Base-by-base conservation (phyloP, 2,113 vertebrate species). In the Ellobius talpinus region DNA sequence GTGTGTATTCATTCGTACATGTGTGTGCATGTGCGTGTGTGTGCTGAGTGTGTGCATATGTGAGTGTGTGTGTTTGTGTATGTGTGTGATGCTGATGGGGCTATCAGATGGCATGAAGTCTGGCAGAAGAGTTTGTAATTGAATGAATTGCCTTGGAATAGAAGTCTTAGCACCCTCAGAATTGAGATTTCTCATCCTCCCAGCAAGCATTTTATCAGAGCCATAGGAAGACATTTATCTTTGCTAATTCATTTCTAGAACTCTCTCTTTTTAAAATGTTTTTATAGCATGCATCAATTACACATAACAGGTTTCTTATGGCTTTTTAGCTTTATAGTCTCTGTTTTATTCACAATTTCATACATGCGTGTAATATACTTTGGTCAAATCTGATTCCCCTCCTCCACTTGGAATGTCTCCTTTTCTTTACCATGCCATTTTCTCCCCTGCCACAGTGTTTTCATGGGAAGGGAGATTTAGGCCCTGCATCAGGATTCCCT, bases 161-260 rank as follows among this genome's bases (percentile, higher is more conserved):
- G 91, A 88, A 95, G 78, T 90, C 47, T 91, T 85, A 78, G 33
- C 58, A 70, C 81, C 52, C 70, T 92, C 74, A 52, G 76, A 81
- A 85, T 52, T 52, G 63, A 12, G 5, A 47, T 89, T 68, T 81
- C 33, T 42, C 52, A 96, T 42, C 19, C 33, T 76, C 8, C 65
- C 10, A 84, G 50, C 13, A 84, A 92, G 33, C 63, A 52, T 81
- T 92, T 70, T 79, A 77, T 39, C 45, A 82, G 72, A 81, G 50
- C 39, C 70, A 29, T 3, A 74, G 63, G 77, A 91, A 89, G 89
- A 58, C 21, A 52, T 23, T 42, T 33, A 6, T 45, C 33, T 84
- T 95, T 73, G 33, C 19, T 19, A 31, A 1, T 42, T 93, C 16
- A 12, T n/a, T 81, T 47, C 42, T 47, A 55, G 52, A 10, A 11